Evolutionary conservation across 2,888 invertebrate genomes (phyloP).

Genomic region (Prosopocoilus inquinatus): DNA sequence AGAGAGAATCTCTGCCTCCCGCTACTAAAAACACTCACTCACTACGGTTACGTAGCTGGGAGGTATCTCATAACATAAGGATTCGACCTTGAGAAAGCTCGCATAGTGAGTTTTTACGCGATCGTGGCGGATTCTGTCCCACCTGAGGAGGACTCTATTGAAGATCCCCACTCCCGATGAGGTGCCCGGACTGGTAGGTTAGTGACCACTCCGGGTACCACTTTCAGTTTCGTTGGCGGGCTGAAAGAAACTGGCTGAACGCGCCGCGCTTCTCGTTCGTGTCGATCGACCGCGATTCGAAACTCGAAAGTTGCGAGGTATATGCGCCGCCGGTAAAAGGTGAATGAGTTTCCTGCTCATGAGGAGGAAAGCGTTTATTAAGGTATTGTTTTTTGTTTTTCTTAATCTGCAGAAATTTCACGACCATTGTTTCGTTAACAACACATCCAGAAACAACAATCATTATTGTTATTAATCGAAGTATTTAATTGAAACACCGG

Average conservation of each 20-base stretch:
- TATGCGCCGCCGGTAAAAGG: background rate
- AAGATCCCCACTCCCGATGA: constrained; percentile 3
- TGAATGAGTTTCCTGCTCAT: background rate
- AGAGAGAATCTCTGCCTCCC: too few relatives aligned
- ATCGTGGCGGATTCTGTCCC: too few relatives aligned
- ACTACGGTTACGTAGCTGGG: too few relatives aligned
- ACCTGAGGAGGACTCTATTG: too few relatives aligned
- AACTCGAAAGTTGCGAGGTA: background rate
- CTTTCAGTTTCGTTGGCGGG: constrained; percentile 53
- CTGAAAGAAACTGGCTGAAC: constrained; percentile 21
- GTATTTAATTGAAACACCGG: too few relatives aligned
- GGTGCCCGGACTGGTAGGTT: constrained; percentile 27
- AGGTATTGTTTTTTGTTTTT: background rate
- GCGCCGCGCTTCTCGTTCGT: background rate
- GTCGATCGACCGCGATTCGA: background rate
- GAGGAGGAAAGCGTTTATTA: background rate
- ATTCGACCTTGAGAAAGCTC: too few relatives aligned
- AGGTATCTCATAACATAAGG: too few relatives aligned
- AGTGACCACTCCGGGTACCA: constrained; percentile 39
- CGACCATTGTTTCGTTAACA: background rate
- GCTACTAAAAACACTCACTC: too few relatives aligned
- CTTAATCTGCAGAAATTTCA: background rate
- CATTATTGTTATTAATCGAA: too few relatives aligned
- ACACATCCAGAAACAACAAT: too few relatives aligned
- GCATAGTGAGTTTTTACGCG: too few relatives aligned